These are phyloP conservation scores for Laterallus jamaicensis DNA, from an alignment of 2,113 vertebrate species.

Conservation along the genomic window DNA sequence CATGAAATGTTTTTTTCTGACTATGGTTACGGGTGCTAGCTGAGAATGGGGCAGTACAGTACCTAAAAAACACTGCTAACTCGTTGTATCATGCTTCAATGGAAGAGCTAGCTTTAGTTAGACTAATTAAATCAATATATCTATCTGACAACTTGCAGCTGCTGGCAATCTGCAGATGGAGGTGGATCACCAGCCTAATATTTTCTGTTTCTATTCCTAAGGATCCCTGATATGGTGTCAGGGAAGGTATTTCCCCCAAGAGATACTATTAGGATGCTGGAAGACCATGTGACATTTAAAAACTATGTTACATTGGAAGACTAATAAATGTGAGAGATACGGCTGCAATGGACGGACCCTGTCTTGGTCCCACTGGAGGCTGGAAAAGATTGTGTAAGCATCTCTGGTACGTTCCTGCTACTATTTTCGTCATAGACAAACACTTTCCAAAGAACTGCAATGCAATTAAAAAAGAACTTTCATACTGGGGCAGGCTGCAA, in stretches of 20 bases:
- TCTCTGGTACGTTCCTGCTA: slow-evolving; percentile 59
- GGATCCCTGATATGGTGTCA: slow-evolving; percentile 35
- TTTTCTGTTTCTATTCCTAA: slow-evolving; percentile 61
- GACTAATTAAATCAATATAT: slow-evolving; percentile 79
- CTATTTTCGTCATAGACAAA: slow-evolving; percentile 70
- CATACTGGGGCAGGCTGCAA: slow-evolving; percentile 17
- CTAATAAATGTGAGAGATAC: slow-evolving; percentile 65
- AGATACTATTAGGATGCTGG: slow-evolving; percentile 70
- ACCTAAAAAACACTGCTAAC: slow-evolving; percentile 15
- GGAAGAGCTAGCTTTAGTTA: slow-evolving; percentile 45
- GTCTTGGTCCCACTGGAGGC: slow-evolving; percentile 57
- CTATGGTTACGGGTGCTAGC: slow-evolving; percentile 18
- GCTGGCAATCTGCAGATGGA: slow-evolving; percentile 36
- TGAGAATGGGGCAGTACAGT: neutral
- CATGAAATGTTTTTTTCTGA: neutral
- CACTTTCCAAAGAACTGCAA: slow-evolving; percentile 53
- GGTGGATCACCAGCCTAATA: slow-evolving; percentile 48
- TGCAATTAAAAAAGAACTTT: slow-evolving; percentile 68
- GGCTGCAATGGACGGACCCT: slow-evolving; percentile 49
- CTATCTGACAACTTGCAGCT: slow-evolving; percentile 65
- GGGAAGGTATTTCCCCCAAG: slow-evolving; percentile 68
- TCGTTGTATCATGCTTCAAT: neutral
- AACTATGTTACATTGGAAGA: slow-evolving; percentile 38
- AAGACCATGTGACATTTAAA: slow-evolving; percentile 63
- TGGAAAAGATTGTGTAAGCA: slow-evolving; percentile 58